Conservation (phyloP, 64 coral and sea anemone species). For the Montipora foliosa region DNA sequence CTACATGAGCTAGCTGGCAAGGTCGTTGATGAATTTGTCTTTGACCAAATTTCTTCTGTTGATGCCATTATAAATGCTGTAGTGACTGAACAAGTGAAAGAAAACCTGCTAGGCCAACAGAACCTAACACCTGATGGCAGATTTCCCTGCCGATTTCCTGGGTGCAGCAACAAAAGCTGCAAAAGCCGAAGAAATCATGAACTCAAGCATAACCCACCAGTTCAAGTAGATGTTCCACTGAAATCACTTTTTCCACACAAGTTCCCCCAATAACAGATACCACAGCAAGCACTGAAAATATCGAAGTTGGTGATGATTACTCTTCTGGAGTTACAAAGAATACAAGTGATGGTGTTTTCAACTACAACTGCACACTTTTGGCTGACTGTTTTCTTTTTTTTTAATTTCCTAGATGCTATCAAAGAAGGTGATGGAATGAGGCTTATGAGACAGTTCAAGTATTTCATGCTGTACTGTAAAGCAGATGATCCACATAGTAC, state of each 20-base stretch:
- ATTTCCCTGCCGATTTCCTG: constrained; percentile 72
- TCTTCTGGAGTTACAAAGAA: constrained; percentile 1
- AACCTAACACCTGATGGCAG: constrained; percentile 44
- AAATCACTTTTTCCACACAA: neutral
- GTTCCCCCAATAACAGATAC: neutral
- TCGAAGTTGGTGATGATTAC: neutral
- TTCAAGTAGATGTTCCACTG: constrained; percentile 22
- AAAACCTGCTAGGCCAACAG: constrained; percentile 54
- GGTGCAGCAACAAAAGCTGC: constrained; percentile 63
- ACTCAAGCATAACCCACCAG: constrained; percentile 57
- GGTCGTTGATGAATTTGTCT: constrained; percentile 68
- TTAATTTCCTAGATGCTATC: constrained; percentile 44
- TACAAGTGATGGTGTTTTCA: constrained; percentile 10
- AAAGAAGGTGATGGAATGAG: constrained; percentile 77
- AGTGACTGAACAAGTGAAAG: constrained; percentile 59
- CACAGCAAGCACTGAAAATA: neutral
- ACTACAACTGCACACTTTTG: constrained; percentile 1
- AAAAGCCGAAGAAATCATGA: constrained; percentile 74
- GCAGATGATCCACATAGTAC: constrained; percentile 70
- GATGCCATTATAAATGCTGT: neutral
- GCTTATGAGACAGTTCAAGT: constrained; percentile 72
- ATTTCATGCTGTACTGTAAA: constrained; percentile 81
- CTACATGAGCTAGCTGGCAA: constrained; percentile 62
- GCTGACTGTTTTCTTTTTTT: constrained; percentile 51
- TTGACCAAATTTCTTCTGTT: constrained; percentile 7